Percentiles rank a stretch among this genome's conserved stretches.
phyloP scores from a whole-genome alignment of 2,113 vertebrate genomes.

The Corynorhinus townsendii region DNA sequence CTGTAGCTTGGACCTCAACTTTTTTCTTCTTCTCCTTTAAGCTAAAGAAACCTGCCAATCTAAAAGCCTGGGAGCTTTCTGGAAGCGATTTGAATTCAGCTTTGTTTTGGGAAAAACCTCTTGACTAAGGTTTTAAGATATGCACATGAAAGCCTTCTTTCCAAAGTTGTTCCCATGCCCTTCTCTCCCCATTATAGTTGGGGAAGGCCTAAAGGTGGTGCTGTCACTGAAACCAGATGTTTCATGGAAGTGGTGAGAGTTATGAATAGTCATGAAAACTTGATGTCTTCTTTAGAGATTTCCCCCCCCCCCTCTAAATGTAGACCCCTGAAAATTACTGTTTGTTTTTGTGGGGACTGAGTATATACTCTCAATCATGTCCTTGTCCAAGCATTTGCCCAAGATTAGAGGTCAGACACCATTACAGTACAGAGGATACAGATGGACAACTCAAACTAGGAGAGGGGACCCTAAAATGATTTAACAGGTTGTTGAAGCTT shows the following conservation, averaged over 20 bases:
- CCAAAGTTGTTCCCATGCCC: neutral
- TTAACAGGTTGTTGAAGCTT: neutral
- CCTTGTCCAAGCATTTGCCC: neutral
- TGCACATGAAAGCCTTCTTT: conserved; percentile 38
- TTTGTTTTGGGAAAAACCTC: conserved; percentile 37
- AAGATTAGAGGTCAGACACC: neutral
- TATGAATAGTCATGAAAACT: neutral
- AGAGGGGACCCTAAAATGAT: neutral
- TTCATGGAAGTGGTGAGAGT: neutral
- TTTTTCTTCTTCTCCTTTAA: neutral
- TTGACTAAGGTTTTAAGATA: conserved; percentile 28
- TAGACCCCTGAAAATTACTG: conserved; percentile 4
- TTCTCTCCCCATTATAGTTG: neutral
- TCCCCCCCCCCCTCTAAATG: neutral
- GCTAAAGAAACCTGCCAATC: neutral
- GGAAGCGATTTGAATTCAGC: conserved; percentile 22
- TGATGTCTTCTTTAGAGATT: neutral
- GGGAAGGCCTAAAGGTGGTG: neutral
- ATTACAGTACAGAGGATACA: neutral
- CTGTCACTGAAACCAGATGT: neutral
- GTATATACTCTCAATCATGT: neutral
- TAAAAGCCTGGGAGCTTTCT: neutral
- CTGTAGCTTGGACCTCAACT: neutral
- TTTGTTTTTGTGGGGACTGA: neutral
- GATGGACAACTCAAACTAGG: neutral